Conservation (phyloP, 2,888 invertebrate species). For the Tanypteryx hageni region DNA sequence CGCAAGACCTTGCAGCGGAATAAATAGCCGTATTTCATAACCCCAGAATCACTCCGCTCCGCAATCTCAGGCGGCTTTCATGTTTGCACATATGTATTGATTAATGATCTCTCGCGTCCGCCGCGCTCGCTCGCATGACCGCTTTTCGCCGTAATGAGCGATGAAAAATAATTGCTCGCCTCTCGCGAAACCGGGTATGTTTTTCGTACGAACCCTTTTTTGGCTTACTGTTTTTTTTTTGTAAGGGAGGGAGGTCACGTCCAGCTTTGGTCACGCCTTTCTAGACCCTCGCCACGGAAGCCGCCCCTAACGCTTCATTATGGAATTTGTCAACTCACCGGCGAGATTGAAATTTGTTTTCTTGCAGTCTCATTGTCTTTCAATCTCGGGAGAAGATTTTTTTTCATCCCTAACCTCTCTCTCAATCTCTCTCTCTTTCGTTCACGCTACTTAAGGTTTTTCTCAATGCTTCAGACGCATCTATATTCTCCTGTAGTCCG, state of each 20-base stretch:
- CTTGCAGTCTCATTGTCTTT: constrained; percentile 62
- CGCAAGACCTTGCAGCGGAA: no score
- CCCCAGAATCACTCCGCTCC: no score
- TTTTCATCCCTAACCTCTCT: background rate
- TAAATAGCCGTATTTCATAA: no score
- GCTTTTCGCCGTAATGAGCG: no score
- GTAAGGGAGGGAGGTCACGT: background rate
- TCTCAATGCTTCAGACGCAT: background rate
- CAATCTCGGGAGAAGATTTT: constrained; percentile 27
- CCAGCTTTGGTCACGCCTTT: constrained; percentile 42
- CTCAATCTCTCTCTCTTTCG: background rate
- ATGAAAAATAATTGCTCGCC: no score
- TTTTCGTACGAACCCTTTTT: no score
- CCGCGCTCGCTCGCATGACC: no score
- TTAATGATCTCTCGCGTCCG: no score
- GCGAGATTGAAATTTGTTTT: constrained; percentile 59
- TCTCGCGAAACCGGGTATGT: no score
- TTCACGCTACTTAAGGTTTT: constrained; percentile 42
- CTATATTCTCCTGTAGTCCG: background rate
- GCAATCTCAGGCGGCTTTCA: no score
- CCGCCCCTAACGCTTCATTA: constrained; percentile 55
- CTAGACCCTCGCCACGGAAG: constrained; percentile 37
- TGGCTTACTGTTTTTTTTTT: no score
- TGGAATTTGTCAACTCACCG: constrained; percentile 64
- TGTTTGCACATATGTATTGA: no score